phyloP scores from a whole-genome alignment of 2,797 vertebrate genomes.

The Danionella dracula region DNA sequence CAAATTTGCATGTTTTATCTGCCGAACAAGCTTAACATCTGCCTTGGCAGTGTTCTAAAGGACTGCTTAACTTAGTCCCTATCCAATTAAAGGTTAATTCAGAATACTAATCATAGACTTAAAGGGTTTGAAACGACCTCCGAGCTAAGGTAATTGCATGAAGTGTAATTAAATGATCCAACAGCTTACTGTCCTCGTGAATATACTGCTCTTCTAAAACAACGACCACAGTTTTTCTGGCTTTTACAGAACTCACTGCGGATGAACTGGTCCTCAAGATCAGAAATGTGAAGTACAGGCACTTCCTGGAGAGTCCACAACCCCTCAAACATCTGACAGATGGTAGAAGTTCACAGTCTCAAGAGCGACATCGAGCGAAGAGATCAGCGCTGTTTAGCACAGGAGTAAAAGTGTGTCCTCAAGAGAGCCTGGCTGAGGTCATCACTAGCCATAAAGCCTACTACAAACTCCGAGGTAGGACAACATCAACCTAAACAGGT shows the following conservation, averaged over 20 bases:
- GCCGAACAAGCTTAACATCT: slow-evolving; percentile 20
- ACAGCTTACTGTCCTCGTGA: background rate
- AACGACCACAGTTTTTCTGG: slow-evolving; percentile 6
- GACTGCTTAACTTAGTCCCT: slow-evolving; percentile 1
- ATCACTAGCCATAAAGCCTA: slow-evolving; percentile 85
- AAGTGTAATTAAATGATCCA: slow-evolving; percentile 5
- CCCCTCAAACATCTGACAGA: slow-evolving; percentile 61
- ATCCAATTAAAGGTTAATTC: slow-evolving; percentile 36
- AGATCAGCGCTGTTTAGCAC: slow-evolving; percentile 76
- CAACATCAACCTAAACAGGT: slow-evolving; percentile 6
- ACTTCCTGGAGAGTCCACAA: slow-evolving; percentile 66
- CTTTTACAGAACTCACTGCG: slow-evolving; percentile 60
- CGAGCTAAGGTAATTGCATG: background rate
- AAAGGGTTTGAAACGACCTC: slow-evolving; percentile 8
- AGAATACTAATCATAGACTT: slow-evolving; percentile 27
- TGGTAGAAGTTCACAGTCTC: slow-evolving; percentile 65
- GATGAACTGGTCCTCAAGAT: slow-evolving; percentile 63
- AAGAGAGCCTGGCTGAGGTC: slow-evolving; percentile 83
- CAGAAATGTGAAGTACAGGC: slow-evolving; percentile 68
- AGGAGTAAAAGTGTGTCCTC: slow-evolving; percentile 86
- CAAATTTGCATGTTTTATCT: background rate
- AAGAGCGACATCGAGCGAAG: slow-evolving; percentile 72
- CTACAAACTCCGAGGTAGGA: slow-evolving; percentile 84
- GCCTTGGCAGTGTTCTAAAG: slow-evolving; percentile 15
- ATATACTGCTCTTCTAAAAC: background rate